Evolutionary conservation across 92 coral and sea anemone genomes (phyloP).

Genomic region (Porites lobata): DNA sequence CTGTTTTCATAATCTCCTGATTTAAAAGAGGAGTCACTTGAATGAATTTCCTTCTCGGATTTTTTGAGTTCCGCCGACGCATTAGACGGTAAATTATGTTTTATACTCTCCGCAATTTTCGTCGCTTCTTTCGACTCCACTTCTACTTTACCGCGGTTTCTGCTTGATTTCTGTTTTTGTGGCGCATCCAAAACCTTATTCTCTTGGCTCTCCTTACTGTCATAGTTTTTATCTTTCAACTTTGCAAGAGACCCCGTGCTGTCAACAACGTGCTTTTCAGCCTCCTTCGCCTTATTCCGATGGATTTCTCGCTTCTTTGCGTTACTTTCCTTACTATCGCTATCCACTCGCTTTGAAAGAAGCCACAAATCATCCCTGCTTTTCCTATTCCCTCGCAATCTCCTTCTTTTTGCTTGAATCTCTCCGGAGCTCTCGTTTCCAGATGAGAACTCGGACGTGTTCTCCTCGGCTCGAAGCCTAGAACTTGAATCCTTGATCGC

Average conservation of each 20-base stretch:
- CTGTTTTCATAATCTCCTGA: conserved; percentile 13
- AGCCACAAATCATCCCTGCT: conserved; percentile 64
- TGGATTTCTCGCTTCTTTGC: conserved; percentile 11
- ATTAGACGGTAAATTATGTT: conserved; percentile 28
- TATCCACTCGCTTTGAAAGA: conserved; percentile 18
- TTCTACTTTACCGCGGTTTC: conserved; percentile 37
- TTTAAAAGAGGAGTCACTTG: conserved; percentile 33
- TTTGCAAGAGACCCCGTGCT: conserved; percentile 18
- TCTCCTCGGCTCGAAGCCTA: conserved; percentile 51
- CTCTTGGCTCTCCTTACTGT: conserved; percentile 7
- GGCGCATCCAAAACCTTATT: conserved; percentile 26
- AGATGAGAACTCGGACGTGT: conserved; percentile 73
- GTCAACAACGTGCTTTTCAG: conserved; percentile 22
- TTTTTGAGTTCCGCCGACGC: conserved; percentile 47
- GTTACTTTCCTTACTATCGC: background rate
- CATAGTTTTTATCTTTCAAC: conserved; percentile 19
- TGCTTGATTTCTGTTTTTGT: conserved; percentile 36
- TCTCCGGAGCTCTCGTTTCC: conserved; percentile 84
- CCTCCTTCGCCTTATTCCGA: conserved; percentile 7
- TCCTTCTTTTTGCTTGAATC: conserved; percentile 62
- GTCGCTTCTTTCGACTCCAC: conserved; percentile 54
- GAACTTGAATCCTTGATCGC: conserved; percentile 17
- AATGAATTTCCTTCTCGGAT: conserved; percentile 39
- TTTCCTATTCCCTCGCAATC: conserved; percentile 57
- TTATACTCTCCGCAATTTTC: conserved; percentile 37